Conservation (phyloP, 2,888 invertebrate genomes). For the Ormyrus pomaceus region DNA sequence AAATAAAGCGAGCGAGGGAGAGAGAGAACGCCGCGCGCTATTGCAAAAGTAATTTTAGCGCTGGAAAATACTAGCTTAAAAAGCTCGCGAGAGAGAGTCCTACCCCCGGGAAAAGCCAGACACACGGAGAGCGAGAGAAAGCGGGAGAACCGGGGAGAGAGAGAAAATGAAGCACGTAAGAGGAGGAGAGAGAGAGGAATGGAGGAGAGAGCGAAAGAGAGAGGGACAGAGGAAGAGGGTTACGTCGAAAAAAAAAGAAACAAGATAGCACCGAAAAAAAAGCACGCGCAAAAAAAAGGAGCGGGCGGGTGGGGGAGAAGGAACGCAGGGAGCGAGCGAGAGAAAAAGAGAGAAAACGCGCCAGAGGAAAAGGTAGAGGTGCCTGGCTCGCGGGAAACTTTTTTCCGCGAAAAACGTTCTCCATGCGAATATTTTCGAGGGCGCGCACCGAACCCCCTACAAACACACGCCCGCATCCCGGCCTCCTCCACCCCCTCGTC, state of each 20-base stretch:
- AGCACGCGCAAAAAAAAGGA: conserved; percentile 41
- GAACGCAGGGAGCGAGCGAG: conserved; percentile 21
- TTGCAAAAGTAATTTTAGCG: conserved; percentile 59
- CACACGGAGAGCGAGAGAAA: conserved; percentile 38
- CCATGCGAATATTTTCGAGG: conserved; percentile 57
- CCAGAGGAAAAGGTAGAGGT: conserved; percentile 35
- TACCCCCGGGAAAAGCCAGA: conserved; percentile 56
- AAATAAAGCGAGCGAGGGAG: conserved; percentile 28
- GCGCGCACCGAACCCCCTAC: conserved; percentile 39
- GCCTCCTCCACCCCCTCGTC: not conserved
- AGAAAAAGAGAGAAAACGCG: conserved; percentile 24
- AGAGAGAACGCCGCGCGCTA: conserved; percentile 44
- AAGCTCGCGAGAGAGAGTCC: conserved; percentile 54
- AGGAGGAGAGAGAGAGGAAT: conserved; percentile 27
- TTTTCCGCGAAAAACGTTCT: conserved; percentile 57
- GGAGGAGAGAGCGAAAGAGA: conserved; percentile 26
- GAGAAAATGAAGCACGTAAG: not conserved
- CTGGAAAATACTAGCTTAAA: conserved; percentile 58
- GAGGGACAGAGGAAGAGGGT: conserved; percentile 19
- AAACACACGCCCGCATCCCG: conserved; percentile 39
- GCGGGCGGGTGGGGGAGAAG: not conserved
- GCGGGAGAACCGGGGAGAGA: conserved; percentile 27
- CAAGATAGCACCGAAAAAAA: conserved; percentile 49
- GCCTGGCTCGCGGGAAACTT: conserved; percentile 55
- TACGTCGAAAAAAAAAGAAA: conserved; percentile 43